Evolutionary conservation across 2,113 vertebrate genomes (phyloP).

Genomic region (Damaliscus lunatus): DNA sequence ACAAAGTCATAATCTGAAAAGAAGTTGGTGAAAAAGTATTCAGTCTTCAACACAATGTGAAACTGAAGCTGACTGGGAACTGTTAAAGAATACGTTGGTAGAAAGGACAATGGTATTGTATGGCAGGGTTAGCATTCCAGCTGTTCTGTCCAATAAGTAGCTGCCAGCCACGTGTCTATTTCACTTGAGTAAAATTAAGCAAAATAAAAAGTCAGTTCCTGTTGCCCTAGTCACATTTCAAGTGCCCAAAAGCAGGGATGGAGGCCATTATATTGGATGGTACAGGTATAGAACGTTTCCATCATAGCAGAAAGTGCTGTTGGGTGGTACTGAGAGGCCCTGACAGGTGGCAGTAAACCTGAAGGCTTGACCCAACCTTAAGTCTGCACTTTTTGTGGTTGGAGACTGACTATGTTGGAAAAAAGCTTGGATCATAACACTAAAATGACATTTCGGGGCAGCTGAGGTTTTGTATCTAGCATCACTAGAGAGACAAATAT

Average conservation of each 20-base stretch:
- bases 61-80: not conserved
- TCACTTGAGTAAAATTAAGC: not conserved
- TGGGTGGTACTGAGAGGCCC: not conserved
- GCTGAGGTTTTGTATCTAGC: not conserved
- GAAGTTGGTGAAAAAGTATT: not conserved
- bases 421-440: not conserved
- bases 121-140: not conserved
- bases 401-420: not conserved
- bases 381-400: not conserved
- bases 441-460: not conserved
- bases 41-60: not conserved
- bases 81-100: not conserved
- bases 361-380: not conserved
- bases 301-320: not conserved
- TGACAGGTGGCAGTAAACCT: not conserved
- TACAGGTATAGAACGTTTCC: not conserved
- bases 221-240: not conserved
- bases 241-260: not conserved
- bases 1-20: not conserved
- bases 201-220: not conserved
- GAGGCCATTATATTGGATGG: not conserved
- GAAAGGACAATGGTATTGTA: not conserved
- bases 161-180: not conserved
- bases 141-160: not conserved
- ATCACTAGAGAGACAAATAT: not conserved